Conservation (phyloP, 2,113 vertebrate genomes). For the Sus scrofa region DNA sequence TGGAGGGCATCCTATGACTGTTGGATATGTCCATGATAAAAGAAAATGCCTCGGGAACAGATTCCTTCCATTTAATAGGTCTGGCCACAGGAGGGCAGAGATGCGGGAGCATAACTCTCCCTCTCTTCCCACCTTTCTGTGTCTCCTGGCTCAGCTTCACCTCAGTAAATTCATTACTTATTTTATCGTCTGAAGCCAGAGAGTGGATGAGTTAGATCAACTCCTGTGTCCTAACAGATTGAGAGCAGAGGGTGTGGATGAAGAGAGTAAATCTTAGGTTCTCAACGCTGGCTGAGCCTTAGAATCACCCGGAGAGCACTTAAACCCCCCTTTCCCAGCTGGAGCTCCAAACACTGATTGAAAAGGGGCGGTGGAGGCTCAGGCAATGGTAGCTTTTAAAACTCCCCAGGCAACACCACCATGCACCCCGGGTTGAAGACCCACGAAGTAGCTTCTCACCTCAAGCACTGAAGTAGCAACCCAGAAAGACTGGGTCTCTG, state of each 20-base stretch:
- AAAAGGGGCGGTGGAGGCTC: neutral
- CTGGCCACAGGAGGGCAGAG: neutral
- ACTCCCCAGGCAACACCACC: neutral
- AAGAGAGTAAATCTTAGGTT: constrained; percentile 18
- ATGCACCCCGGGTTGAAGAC: neutral
- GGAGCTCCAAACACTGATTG: neutral
- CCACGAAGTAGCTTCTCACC: neutral
- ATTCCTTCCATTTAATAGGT: neutral
- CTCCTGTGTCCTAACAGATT: constrained; percentile 19
- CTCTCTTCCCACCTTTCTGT: neutral
- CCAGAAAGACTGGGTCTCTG: neutral
- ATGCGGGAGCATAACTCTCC: neutral
- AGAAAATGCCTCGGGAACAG: neutral
- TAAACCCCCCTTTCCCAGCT: neutral
- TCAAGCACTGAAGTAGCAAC: neutral
- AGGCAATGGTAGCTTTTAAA: neutral
- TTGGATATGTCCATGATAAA: neutral
- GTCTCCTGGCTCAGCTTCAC: constrained; percentile 2
- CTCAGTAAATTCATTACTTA: constrained; percentile 51
- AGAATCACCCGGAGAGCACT: constrained; percentile 55
- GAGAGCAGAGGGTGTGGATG: neutral
- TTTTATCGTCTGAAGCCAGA: constrained; percentile 39
- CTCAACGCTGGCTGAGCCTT: neutral
- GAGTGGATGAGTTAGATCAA: constrained; percentile 28
- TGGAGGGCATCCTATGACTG: neutral